Percentiles rank a stretch among this genome's conserved stretches.
phyloP scores from a whole-genome alignment of 2,888 invertebrate genomes.

The Rotaria macrura region DNA sequence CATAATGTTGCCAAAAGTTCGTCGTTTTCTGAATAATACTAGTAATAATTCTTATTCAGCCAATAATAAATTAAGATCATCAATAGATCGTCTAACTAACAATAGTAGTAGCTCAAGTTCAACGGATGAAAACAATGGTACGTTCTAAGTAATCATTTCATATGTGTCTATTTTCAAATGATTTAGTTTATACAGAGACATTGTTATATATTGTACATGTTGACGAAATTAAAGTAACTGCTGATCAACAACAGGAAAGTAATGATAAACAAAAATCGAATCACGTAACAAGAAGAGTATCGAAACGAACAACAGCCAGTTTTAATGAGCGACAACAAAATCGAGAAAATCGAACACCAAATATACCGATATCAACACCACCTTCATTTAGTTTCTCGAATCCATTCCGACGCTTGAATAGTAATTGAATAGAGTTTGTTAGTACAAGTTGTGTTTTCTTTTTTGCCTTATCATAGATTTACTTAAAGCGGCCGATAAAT shows the following conservation, averaged over 20 bases:
- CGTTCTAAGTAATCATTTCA: not conserved
- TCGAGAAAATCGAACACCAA: not conserved
- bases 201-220: constrained; percentile 1
- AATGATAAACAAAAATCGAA: not conserved
- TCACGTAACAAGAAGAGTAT: not conserved
- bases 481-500: not conserved
- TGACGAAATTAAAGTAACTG: not conserved
- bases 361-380: not conserved
- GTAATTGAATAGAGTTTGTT: not conserved
- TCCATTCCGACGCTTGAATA: constrained; percentile 17
- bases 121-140: not conserved
- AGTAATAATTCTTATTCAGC: not conserved
- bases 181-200: not conserved
- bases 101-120: not conserved
- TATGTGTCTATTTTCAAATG: not conserved
- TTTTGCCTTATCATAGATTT: not conserved
- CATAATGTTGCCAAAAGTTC: not conserved
- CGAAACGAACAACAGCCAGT: constrained; percentile 14
- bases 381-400: not conserved
- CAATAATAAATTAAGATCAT: not conserved
- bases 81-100: not conserved
- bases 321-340: not conserved
- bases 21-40: not conserved
- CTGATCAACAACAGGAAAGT: not conserved
- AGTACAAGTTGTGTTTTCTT: not conserved